Base-by-base conservation (phyloP, 2,113 vertebrate genomes). In the Hylia prasina region DNA sequence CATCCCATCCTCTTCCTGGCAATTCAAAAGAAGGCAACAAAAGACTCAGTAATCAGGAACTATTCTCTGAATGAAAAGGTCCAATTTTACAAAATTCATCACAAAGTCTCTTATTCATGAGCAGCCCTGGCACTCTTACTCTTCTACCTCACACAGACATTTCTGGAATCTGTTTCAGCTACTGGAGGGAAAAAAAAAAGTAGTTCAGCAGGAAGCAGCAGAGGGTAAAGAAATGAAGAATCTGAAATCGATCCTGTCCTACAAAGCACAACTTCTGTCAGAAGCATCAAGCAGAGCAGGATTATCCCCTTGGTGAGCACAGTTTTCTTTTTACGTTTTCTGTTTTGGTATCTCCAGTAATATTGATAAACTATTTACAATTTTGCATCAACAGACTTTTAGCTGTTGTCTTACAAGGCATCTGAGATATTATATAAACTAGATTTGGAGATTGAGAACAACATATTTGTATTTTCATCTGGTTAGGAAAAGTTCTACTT, bases 61-160 rank as follows among this genome's bases (percentile, higher is more conserved):
- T 44, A 84, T 15, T 76, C 33, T 63, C 61, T 84, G 69, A 82
- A 82, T 63, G 35, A 93, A 96, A 94, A 93, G 87, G 68, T 90
- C 89, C 83, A 61, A 51, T 95, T 93, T 93, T 95, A 93, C 91
- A 93, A 94, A 80, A 89, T 87, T 66, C 35, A 87, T 83, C 73
- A 95, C 80, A 92, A 89, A 86, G 94, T 84, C 91, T 61, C 78
- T 90, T 87, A 95, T 91, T 96, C 87, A 91, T 40, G 61, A 92
- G 40, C 47, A 87, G 39, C 39, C 79, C 58, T 87, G 91, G 85
- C 82, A 90, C 56, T 91, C 70, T 51, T 45, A 61, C 64, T 65
- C 69, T 65, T 84, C 33, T 77, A 61, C 39, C 58, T 80, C 90
- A 86, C 65, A 80, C 25, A 93, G 82, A 91, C 53, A 89, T 93